These are phyloP conservation scores for Chymomyza procnemis DNA, from an alignment of 2,888 invertebrate genomes.

Conservation along the genomic window DNA sequence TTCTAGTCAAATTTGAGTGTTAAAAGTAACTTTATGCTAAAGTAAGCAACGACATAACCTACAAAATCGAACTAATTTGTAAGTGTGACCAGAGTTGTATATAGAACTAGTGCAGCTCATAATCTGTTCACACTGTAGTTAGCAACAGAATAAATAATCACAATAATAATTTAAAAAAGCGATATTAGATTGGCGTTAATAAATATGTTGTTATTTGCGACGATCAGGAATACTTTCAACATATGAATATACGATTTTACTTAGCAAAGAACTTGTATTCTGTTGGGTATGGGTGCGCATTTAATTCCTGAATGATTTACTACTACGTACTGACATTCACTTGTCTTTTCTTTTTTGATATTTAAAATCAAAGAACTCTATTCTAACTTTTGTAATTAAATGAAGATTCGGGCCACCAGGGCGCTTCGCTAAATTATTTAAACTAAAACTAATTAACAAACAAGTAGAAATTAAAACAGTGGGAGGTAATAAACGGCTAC, in stretches of 20 bases:
- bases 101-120: neutral
- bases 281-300: too few species aligned
- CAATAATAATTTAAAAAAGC: too few species aligned
- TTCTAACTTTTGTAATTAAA: neutral
- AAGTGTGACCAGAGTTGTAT: neutral
- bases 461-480: conserved; percentile 23
- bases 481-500: conserved; percentile 52
- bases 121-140: too few species aligned
- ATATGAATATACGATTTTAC: too few species aligned
- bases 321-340: neutral
- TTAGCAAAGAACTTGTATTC: too few species aligned
- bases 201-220: too few species aligned
- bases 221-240: too few species aligned
- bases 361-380: conserved; percentile 31
- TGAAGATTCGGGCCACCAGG: neutral
- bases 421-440: conserved; percentile 14
- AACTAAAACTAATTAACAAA: conserved; percentile 66
- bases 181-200: too few species aligned
- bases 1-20: neutral
- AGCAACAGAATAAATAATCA: too few species aligned
- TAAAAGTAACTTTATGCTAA: neutral
- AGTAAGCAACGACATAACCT: neutral
- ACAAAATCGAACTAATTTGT: neutral
- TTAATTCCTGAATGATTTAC: neutral
- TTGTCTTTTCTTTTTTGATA: neutral